A percentile compares a stretch with the other conserved stretches of the same genome.
These are phyloP conservation scores for Gasteruption jaculator DNA, from an alignment of 2,888 invertebrate species.

Conservation along the genomic window DNA sequence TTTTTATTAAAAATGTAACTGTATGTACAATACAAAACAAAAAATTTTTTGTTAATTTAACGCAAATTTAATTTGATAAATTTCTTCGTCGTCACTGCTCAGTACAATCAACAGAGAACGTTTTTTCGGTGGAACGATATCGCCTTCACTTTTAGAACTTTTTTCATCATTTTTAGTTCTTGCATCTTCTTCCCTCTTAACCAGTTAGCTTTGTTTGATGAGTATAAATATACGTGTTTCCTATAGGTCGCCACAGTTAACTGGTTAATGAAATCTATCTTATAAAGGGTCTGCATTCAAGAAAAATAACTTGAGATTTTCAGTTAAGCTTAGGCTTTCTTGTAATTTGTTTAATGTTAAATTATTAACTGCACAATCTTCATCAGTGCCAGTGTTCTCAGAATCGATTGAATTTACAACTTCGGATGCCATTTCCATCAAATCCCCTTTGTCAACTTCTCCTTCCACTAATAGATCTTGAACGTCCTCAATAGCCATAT, in stretches of 20 bases:
- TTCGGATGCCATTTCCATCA: conserved; percentile 16
- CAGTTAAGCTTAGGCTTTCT: conserved; percentile 17
- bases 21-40: too few species aligned
- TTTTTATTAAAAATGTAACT: too few species aligned
- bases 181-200: conserved; percentile 16
- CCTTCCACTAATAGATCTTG: conserved; percentile 15
- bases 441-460: conserved; percentile 17
- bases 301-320: conserved; percentile 23
- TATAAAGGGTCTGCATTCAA: conserved; percentile 20
- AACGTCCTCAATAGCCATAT: conserved; percentile 12
- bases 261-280: too few species aligned
- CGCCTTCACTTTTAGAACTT: conserved; percentile 17
- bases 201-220: conserved; percentile 15
- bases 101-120: conserved; percentile 16
- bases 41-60: too few species aligned
- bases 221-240: too few species aligned
- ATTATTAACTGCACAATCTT: conserved; percentile 16
- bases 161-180: conserved; percentile 15
- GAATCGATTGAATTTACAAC: conserved; percentile 16
- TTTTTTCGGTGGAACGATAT: conserved; percentile 17
- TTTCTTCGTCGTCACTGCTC: conserved; percentile 19
- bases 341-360: conserved; percentile 21
- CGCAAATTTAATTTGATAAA: conserved; percentile 18
- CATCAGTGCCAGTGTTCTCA: conserved; percentile 14
- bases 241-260: too few species aligned